Evolutionary conservation across 64 coral and sea anemone genomes (phyloP).

Genomic region (Catalaphyllia jardinei): DNA sequence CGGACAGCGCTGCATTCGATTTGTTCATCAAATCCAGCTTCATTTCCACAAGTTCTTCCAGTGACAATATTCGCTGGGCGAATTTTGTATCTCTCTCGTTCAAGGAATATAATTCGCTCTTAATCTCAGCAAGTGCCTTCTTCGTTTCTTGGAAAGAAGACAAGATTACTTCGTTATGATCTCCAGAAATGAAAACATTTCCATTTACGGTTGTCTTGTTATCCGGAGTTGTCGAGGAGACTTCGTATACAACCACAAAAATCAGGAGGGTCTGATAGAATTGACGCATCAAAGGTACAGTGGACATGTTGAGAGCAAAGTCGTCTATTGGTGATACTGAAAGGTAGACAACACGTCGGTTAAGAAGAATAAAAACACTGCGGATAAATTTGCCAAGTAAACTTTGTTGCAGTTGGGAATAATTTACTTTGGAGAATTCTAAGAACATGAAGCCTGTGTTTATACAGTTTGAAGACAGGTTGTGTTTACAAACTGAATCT

Average conservation of each 20-base stretch:
- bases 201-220: neutral
- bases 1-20: neutral
- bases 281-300: neutral
- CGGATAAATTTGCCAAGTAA: too few species aligned
- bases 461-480: too few species aligned
- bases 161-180: neutral
- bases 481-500: too few species aligned
- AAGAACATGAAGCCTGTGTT: too few species aligned
- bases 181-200: neutral
- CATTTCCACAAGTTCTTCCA: neutral
- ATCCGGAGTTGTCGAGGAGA: too few species aligned
- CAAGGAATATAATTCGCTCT: neutral
- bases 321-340: neutral
- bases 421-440: too few species aligned
- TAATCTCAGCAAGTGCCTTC: too few species aligned
- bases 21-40: neutral
- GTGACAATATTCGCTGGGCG: too few species aligned
- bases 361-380: too few species aligned
- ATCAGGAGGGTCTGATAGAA: neutral
- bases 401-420: too few species aligned
- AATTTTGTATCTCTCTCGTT: too few species aligned
- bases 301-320: neutral
- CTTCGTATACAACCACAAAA: neutral
- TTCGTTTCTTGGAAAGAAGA: neutral
- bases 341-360: neutral